A percentile compares a stretch with the other conserved stretches of the same genome.
Evolutionary conservation across 2,113 vertebrate species (phyloP).

Genomic region (Bambusicola thoracicus): DNA sequence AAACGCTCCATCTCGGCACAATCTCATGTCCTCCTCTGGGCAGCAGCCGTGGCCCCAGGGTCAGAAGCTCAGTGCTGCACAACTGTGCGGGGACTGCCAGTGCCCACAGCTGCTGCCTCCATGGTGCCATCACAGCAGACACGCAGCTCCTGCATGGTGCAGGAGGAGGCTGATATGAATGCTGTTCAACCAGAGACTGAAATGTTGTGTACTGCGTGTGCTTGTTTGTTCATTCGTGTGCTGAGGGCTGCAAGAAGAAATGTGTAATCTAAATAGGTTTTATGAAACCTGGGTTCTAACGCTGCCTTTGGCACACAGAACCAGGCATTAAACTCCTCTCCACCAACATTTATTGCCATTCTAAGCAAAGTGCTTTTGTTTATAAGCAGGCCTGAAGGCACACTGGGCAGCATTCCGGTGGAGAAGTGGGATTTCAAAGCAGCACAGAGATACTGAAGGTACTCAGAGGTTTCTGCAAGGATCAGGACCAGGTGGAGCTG

Average conservation of each 20-base stretch:
- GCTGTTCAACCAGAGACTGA: not conserved
- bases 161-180: not conserved
- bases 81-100: not conserved
- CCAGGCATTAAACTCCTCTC: not conserved
- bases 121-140: not conserved
- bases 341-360: not conserved
- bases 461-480: not conserved
- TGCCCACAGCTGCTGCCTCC: conserved; percentile 29
- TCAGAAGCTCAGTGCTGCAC: not conserved
- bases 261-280: not conserved
- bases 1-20: conserved; percentile 22
- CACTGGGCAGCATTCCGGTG: not conserved
- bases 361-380: not conserved
- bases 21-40: not conserved
- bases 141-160: accelerated
- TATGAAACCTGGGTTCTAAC: not conserved
- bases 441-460: not conserved
- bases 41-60: not conserved
- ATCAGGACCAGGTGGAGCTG: not conserved
- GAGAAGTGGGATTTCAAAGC: not conserved
- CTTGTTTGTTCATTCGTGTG: not conserved
- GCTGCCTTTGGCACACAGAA: not conserved
- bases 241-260: not conserved
- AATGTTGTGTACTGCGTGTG: not conserved
- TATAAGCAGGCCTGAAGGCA: not conserved